Evolutionary conservation across 2,888 invertebrate genomes (phyloP), one percentile per base, ranked within the genome.

Genomic region (Pharmacophagus antenor): DNA sequence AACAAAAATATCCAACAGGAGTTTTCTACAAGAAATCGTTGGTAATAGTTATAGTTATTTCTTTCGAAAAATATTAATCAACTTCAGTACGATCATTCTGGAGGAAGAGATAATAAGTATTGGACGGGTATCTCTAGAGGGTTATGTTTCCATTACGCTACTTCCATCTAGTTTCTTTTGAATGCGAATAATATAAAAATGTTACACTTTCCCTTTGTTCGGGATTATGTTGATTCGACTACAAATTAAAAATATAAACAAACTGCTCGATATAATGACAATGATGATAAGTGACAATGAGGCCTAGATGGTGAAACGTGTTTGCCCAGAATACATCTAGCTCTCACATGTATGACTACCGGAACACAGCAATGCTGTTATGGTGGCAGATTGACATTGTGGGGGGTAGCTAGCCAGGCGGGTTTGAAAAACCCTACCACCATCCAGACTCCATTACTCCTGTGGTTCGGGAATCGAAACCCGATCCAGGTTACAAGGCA

Each of bases 131-230:
- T 31, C 31, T 31, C 31, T 10, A 10, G 31, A 10, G 12, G 21
- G 1, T 37, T 18, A 31, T 31, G n/a, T 51, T 37, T 2, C n/a
- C 37, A 37, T 37, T 53, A 52, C 10, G 15, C 17, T 25, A 23
- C 25, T 44, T 20, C 52, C 23, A 25, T 53, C 44, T 53, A 8
- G 12, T 18, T 46, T 2, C 46, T 21, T 44, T 53, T 15, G 25
- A 18, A 53, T 53, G 10, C 5, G 44, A 6, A 25, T 25, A 44
- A 25, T 53, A 44, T 25, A 46, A 21, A n/a, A 21, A 21, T 44
- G 2, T 44, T 25, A 7, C 17, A 17, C 6, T 44, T 53, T 25
- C 4, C 41, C 25, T 42, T 22, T 18, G 44, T 25, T 22, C 22
- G 18, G 23, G 18, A 15, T 44, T 44, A 53, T 7, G n/a, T 20